Base-by-base conservation (phyloP, 2,797 vertebrate species). In the Hippopotamyrus pictus region DNA sequence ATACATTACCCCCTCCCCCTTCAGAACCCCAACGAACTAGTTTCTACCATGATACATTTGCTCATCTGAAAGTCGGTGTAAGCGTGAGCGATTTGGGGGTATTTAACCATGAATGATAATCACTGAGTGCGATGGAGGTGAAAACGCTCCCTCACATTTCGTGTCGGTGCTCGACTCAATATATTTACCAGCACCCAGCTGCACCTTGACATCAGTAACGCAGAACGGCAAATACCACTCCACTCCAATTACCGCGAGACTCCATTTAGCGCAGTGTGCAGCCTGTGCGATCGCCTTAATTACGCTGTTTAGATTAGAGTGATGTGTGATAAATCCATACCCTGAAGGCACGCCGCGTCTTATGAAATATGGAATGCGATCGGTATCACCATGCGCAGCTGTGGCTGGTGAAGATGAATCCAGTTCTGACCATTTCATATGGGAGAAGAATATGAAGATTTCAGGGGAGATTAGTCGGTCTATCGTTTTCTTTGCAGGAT, bases 241-340 rank as follows among this genome's bases (percentile, higher is more conserved):
- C 25, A 69, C 82, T 51, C 48, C 48, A 69, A 90, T 90, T 89
- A 89, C 90, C 54, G 91, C 90, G 89, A 62, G 91, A 88, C 91
- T 89, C 76, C 90, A 91, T 91, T 93, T 92, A 93, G 84, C 90
- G 92, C 85, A 90, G 91, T 90, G 91, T 92, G 90, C 90, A 91
- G 88, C 76, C 62, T 12, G 3, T 76, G 87, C 14, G 2, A 90
- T 89, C 90, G 89, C 84, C 92, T 91, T 86, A 91, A 92, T 91
- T 91, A 91, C 62, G 91, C 90, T 90, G 91, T 87, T 93, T 88
- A 92, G 87, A 82, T 91, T 87, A 69, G 86, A 87, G 90, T 62
- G 87, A 94, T 91, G 92, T 93, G 88, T 93, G 92, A 90, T 92
- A 65, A 88, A 29, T 65, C 65, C 62, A 17, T 19, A 83, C 82